Percentiles rank a stretch among this genome's conserved stretches.
phyloP scores from a whole-genome alignment of 2,888 invertebrate genomes.

The Lamproptera curius region DNA sequence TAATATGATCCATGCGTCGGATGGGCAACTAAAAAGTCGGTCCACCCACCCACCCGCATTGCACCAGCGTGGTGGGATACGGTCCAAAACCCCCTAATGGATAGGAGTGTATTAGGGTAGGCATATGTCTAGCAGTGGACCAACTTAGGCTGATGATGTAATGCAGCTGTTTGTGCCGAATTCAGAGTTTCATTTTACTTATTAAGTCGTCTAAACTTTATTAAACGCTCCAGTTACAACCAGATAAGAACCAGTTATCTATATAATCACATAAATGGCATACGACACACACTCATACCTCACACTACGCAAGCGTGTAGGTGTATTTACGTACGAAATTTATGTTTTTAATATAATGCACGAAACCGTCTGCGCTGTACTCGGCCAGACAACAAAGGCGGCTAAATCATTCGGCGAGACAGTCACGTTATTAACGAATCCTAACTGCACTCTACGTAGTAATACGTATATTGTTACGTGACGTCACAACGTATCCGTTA shows the following conservation, averaged over 20 bases:
- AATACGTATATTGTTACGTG: conserved; percentile 16
- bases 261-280: neutral
- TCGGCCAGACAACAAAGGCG: conserved; percentile 46
- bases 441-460: conserved; percentile 21
- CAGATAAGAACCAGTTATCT: neutral
- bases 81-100: too few relatives aligned
- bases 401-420: conserved; percentile 45
- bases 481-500: conserved; percentile 2
- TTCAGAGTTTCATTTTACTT: too few relatives aligned
- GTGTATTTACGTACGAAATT: conserved; percentile 8
- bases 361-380: conserved; percentile 1
- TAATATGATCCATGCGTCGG: too few relatives aligned
- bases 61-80: too few relatives aligned
- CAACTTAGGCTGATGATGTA: too few relatives aligned
- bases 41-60: too few relatives aligned
- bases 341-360: conserved; percentile 19
- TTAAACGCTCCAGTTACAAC: too few relatives aligned
- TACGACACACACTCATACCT: neutral
- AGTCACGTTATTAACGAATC: conserved; percentile 25
- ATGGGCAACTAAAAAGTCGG: too few relatives aligned
- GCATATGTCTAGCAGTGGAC: too few relatives aligned
- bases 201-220: too few relatives aligned
- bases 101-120: too few relatives aligned
- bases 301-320: conserved; percentile 1
- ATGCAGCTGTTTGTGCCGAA: too few relatives aligned